Base-by-base conservation (phyloP, 2,797 vertebrate genomes). In the Enteromius anoplus region DNA sequence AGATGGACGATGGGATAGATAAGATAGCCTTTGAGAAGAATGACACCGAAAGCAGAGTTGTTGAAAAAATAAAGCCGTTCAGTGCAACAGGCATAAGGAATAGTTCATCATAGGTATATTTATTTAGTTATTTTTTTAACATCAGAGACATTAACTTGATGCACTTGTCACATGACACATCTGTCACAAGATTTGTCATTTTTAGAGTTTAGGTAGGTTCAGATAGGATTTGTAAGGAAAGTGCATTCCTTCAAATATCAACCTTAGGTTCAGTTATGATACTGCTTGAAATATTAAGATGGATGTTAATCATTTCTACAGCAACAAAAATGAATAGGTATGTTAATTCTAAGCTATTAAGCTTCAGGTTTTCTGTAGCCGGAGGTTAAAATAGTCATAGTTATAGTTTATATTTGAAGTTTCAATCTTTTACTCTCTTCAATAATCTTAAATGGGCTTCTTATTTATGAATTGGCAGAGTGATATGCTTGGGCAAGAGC, bases 1-100 rank as follows among this genome's bases (percentile, higher is more conserved):
- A 90, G 88, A 85, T 91, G 91, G 89, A 90, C 82, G 88, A 90
- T 80, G 89, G 85, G 85, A 90, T 87, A 87, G 71, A 68, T 58
- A 32, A 83, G 80, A 82, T 81, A 71, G 51, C 29, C 37, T 88
- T 86, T 91, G 84, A 87, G 89, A 91, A 91, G 87, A 70, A 34
- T 82, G 62, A n/a, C 34, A 53, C 21, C 26, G 70, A 47, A 72
- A 21, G 66, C 9, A 32, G 66, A 15, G 47, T 10, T 47, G 5
- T 37, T 58, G 34, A 75, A 53, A 70, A 78, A 70, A 69, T 0
- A 1, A 32, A 32, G 2, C 34, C 32, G 10, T 76, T 53, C 17
- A 75, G 42, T 29, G 49, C 6, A 75, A 62, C 49, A 12, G 64
- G 26, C 26, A 26, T 26, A 26, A 26, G 26, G 26, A 26, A 26